These are phyloP conservation scores for Carollia perspicillata DNA, from an alignment of 2,113 vertebrate genomes.

Conservation along the genomic window DNA sequence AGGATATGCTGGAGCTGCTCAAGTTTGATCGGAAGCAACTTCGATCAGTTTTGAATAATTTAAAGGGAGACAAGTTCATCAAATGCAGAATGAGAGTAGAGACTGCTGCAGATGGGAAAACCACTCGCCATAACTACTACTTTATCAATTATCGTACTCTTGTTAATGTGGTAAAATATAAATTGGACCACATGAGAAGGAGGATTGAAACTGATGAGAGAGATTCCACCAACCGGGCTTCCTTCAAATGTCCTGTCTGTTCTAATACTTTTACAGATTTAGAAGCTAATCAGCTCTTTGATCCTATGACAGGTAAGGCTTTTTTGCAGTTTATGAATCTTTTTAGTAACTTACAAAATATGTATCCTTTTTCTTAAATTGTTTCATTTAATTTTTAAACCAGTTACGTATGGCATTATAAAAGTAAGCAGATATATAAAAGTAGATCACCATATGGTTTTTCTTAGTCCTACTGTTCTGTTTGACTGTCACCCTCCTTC, in stretches of 20 bases:
- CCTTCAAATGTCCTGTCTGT: slow-evolving; percentile 96
- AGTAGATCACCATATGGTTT: not conserved
- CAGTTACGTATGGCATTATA: not conserved
- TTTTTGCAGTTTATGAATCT: not conserved
- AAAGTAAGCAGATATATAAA: slow-evolving; percentile 2
- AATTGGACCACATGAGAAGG: slow-evolving; percentile 98
- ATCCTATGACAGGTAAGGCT: slow-evolving; percentile 91
- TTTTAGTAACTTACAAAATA: not conserved
- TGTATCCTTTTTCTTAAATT: slow-evolving; percentile 12
- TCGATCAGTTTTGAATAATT: slow-evolving; percentile 95
- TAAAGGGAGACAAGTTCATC: slow-evolving; percentile 98
- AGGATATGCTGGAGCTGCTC: slow-evolving; percentile 98
- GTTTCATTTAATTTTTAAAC: slow-evolving; percentile 36
- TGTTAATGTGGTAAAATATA: slow-evolving; percentile 98
- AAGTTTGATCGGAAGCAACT: slow-evolving; percentile 99
- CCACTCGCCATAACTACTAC: slow-evolving; percentile 97
- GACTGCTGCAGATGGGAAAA: slow-evolving; percentile 95
- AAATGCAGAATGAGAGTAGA: slow-evolving; percentile 98
- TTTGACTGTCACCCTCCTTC: not conserved
- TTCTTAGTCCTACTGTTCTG: not conserved
- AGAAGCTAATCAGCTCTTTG: slow-evolving; percentile 98
- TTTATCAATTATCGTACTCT: slow-evolving; percentile 98
- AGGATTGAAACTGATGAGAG: slow-evolving; percentile 97
- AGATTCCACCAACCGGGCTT: slow-evolving; percentile 96
- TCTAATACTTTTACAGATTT: slow-evolving; percentile 96